phyloP scores from a whole-genome alignment of 1,140 invertebrate genomes.

The Calephelis virginiensis region DNA sequence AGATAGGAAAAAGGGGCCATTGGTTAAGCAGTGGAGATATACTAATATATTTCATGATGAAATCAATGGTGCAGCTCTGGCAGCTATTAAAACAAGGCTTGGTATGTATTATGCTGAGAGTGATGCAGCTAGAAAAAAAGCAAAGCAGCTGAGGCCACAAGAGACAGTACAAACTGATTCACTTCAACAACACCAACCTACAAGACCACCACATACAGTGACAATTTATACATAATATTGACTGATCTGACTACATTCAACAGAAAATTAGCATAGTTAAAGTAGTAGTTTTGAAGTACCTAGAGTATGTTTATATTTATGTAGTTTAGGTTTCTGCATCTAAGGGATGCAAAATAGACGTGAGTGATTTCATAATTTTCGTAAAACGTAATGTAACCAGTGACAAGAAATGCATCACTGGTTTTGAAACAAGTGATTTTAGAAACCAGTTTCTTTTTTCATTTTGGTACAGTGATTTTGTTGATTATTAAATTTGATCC shows the following conservation, averaged over 20 bases:
- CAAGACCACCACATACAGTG: slow-evolving; percentile 59
- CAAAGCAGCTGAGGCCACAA: slow-evolving; percentile 54
- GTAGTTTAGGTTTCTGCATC: neutral
- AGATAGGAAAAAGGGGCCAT: slow-evolving; percentile 66
- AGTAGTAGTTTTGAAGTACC: slow-evolving; percentile 18
- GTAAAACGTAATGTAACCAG: no score
- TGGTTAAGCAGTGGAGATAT: slow-evolving; percentile 77
- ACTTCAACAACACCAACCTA: slow-evolving; percentile 37
- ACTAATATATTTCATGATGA: slow-evolving; percentile 77
- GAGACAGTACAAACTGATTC: slow-evolving; percentile 52
- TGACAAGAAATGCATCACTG: no score
- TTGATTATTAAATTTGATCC: no score
- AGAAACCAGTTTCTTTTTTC: no score
- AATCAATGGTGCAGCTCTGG: slow-evolving; percentile 73
- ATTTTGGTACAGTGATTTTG: no score
- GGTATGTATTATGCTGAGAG: slow-evolving; percentile 75
- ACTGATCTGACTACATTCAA: slow-evolving; percentile 21
- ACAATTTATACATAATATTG: slow-evolving; percentile 59
- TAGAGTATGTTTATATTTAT: slow-evolving; percentile 11
- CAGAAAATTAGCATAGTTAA: slow-evolving; percentile 9
- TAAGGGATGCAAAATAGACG: neutral
- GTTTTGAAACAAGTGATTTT: no score
- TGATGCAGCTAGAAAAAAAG: slow-evolving; percentile 72
- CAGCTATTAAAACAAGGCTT: slow-evolving; percentile 75
- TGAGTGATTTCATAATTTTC: no score